Conservation (phyloP, 2,113 vertebrate species). For the Pandion haliaetus region DNA sequence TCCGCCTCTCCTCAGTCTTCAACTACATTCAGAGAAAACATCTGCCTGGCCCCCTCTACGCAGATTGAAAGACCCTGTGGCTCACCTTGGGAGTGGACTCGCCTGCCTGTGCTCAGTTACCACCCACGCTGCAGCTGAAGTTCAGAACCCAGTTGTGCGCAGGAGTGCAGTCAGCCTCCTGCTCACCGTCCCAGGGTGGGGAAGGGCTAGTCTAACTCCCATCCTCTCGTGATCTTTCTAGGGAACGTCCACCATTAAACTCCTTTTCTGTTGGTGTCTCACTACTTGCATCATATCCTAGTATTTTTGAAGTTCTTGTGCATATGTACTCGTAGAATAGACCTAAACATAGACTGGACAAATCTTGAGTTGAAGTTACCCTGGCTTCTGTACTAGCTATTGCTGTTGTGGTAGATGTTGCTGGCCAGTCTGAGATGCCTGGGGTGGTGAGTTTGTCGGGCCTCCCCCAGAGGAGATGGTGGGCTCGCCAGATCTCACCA, state of each 20-base stretch:
- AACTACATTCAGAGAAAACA: slow-evolving; percentile 54
- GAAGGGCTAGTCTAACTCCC: slow-evolving; percentile 67
- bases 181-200: slow-evolving; percentile 46
- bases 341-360: slow-evolving; percentile 70
- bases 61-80: slow-evolving; percentile 36
- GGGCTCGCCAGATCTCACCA: background rate
- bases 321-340: slow-evolving; percentile 72
- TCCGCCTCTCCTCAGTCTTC: slow-evolving; percentile 45
- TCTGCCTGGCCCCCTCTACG: slow-evolving; percentile 45
- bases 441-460: background rate
- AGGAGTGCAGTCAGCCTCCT: background rate
- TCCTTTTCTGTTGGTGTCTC: slow-evolving; percentile 70
- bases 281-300: slow-evolving; percentile 73
- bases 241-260: slow-evolving; percentile 66
- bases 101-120: background rate
- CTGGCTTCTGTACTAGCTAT: slow-evolving; percentile 69
- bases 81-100: slow-evolving; percentile 25
- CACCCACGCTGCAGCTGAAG: slow-evolving; percentile 9
- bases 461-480: background rate
- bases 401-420: slow-evolving; percentile 71
- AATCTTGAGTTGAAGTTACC: slow-evolving; percentile 64
- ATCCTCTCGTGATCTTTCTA: slow-evolving; percentile 58
- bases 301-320: slow-evolving; percentile 75
- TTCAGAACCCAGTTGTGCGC: background rate
- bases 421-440: slow-evolving; percentile 40